These are phyloP conservation scores for Opisthocomus hoazin DNA, from an alignment of 2,113 vertebrate species.

Conservation along the genomic window DNA sequence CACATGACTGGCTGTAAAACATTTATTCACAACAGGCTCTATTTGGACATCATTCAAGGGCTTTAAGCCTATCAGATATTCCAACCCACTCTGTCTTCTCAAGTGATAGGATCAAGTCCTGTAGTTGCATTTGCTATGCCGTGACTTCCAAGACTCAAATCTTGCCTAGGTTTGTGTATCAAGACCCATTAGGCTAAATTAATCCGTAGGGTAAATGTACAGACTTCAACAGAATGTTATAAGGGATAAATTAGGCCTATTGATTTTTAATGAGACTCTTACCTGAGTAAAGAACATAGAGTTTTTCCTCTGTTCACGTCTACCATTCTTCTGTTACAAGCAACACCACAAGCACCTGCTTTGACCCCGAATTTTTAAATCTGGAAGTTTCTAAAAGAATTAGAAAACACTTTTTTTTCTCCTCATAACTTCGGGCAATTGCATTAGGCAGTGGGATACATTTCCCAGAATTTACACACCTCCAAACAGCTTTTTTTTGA, in stretches of 20 bases:
- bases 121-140: neutral
- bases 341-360: neutral
- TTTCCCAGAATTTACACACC: neutral
- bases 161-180: neutral
- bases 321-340: neutral
- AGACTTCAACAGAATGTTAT: constrained; percentile 35
- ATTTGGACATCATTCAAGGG: neutral
- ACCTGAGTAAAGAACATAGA: constrained; percentile 23
- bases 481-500: neutral
- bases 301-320: neutral
- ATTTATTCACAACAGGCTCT: neutral
- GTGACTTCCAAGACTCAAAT: constrained; percentile 21
- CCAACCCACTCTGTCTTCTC: neutral
- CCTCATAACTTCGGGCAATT: neutral
- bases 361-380: neutral
- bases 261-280: constrained; percentile 55
- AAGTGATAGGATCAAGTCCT: neutral
- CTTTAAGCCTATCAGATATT: neutral
- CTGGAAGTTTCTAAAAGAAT: neutral
- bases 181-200: constrained; percentile 52
- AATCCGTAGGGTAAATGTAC: constrained; percentile 9
- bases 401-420: neutral
- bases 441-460: neutral
- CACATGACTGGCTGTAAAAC: neutral
- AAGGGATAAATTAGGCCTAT: constrained; percentile 31